Conservation (phyloP, 2,888 invertebrate species). For the Catotricha subobsoleta region DNA sequence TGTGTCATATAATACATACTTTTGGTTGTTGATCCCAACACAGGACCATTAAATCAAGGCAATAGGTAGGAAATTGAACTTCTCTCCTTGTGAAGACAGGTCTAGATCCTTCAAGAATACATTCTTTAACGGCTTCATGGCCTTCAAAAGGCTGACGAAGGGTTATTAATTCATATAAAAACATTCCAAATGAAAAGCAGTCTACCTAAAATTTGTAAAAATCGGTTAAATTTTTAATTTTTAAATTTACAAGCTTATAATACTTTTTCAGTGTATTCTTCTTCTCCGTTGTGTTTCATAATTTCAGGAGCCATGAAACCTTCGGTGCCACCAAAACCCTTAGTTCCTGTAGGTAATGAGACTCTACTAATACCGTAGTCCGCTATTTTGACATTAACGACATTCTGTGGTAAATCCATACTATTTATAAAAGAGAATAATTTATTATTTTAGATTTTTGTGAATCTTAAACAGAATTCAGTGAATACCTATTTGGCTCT, state of each 20-base stretch:
- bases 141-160: slow-evolving; percentile 90
- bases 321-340: slow-evolving; percentile 90
- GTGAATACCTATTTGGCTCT: slow-evolving; percentile 34
- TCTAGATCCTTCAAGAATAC: slow-evolving; percentile 84
- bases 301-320: slow-evolving; percentile 99
- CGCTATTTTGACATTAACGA: slow-evolving; percentile 80
- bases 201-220: slow-evolving; percentile 48
- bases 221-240: not conserved
- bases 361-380: slow-evolving; percentile 91
- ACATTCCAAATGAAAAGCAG: slow-evolving; percentile 98
- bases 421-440: slow-evolving; percentile 11
- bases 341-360: slow-evolving; percentile 77
- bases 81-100: slow-evolving; percentile 75
- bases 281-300: slow-evolving; percentile 93
- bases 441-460: not conserved
- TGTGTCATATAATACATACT: no score
- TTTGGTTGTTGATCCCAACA: slow-evolving; percentile 83
- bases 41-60: slow-evolving; percentile 85
- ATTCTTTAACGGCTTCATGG: slow-evolving; percentile 91
- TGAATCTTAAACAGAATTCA: not conserved
- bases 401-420: slow-evolving; percentile 43
- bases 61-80: slow-evolving; percentile 66
- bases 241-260: not conserved
- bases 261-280: slow-evolving; percentile 95
- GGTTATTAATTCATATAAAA: slow-evolving; percentile 86